Conservation (phyloP, 2,888 invertebrate species). For the Apodemia mormo region DNA sequence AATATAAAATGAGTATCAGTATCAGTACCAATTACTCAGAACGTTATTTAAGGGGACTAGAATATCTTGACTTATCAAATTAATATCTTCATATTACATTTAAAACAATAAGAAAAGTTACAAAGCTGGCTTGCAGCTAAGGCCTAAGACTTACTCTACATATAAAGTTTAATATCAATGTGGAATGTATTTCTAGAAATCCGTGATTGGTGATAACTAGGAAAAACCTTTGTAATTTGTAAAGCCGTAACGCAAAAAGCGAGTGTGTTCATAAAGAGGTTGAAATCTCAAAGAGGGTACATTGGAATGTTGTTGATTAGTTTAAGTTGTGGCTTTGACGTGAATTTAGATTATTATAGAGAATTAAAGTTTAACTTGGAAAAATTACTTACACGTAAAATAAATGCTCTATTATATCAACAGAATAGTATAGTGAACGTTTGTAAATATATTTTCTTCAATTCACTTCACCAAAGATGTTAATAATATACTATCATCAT, state of each 20-base stretch:
- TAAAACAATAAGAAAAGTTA: not conserved
- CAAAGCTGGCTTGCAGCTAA: not conserved
- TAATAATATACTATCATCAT: too few species aligned
- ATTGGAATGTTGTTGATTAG: conserved; percentile 45
- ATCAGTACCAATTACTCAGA: too few species aligned
- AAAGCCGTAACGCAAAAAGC: conserved; percentile 17
- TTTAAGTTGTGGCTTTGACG: conserved; percentile 38
- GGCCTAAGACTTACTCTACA: not conserved
- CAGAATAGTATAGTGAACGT: not conserved
- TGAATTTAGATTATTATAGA: conserved; percentile 41
- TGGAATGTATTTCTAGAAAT: conserved; percentile 18
- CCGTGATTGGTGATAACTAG: conserved; percentile 5
- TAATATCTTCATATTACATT: not conserved
- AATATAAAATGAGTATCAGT: too few species aligned
- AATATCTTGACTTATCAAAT: not conserved
- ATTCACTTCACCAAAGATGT: too few species aligned
- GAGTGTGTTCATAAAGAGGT: conserved; percentile 41
- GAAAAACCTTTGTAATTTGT: conserved; percentile 26
- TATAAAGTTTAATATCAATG: conserved; percentile 8
- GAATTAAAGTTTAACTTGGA: conserved; percentile 47
- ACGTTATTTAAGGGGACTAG: too few species aligned
- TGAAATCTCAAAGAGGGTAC: conserved; percentile 51
- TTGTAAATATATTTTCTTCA: not conserved
- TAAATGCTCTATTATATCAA: conserved; percentile 10
- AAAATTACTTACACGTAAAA: conserved; percentile 21